Evolutionary conservation across 2,888 invertebrate species (phyloP).

Genomic region (Pyralis farinalis): DNA sequence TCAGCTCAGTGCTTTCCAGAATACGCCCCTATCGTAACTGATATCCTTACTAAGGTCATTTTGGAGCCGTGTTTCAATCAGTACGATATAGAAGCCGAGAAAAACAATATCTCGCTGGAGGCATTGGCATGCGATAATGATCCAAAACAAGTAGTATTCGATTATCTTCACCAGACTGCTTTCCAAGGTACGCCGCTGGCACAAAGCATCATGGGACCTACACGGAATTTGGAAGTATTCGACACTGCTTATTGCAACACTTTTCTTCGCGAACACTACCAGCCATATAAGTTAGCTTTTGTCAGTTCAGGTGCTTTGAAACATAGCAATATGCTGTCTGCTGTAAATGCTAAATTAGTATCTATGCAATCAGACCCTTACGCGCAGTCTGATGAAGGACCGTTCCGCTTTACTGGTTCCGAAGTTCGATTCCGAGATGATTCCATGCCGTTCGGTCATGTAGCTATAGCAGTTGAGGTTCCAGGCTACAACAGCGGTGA

Average conservation of each 20-base stretch:
- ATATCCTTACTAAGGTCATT: constrained; percentile 96
- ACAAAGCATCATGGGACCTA: constrained; percentile 81
- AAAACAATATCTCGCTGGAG: constrained; percentile 47
- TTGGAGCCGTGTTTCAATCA: constrained; percentile 85
- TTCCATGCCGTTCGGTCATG: constrained; percentile 91
- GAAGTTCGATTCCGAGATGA: constrained; percentile 95
- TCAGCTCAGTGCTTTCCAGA: constrained; percentile 95
- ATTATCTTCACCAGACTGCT: constrained; percentile 65
- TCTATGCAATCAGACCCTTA: constrained; percentile 73
- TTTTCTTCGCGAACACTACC: constrained; percentile 83
- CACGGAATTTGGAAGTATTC: constrained; percentile 82
- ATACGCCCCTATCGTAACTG: constrained; percentile 92
- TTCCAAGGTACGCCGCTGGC: constrained; percentile 67
- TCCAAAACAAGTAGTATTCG: constrained; percentile 40
- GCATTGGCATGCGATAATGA: constrained; percentile 54
- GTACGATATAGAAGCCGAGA: constrained; percentile 52
- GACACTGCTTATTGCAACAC: constrained; percentile 39
- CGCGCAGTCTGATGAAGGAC: constrained; percentile 1
- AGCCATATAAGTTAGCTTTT: constrained; percentile 93
- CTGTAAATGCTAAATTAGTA: constrained; percentile 84
- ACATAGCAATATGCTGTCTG: constrained; percentile 88
- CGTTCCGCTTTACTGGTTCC: constrained; percentile 92
- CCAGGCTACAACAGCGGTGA: constrained; percentile 95
- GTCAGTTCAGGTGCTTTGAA: constrained; percentile 96
- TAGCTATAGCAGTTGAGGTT: constrained; percentile 95